These are phyloP conservation scores for Brachirus orientalis DNA, from an alignment of 2,113 vertebrate genomes.

Conservation along the genomic window DNA sequence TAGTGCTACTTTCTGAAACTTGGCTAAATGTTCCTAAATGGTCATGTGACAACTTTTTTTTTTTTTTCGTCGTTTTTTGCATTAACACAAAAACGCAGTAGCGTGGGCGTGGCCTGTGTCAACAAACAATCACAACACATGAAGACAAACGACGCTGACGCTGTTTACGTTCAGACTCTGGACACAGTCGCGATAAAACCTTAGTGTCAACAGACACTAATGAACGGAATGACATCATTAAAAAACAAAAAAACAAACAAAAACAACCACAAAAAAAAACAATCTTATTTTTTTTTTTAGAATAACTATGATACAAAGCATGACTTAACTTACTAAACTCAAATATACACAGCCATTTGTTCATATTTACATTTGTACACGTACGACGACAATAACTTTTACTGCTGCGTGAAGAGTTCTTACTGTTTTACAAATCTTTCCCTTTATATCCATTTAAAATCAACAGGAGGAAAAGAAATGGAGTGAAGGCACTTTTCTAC, in stretches of 20 bases:
- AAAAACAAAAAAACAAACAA: constrained; percentile 68
- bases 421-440: too few relatives aligned
- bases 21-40: too few relatives aligned
- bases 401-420: constrained; percentile 40
- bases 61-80: too few relatives aligned
- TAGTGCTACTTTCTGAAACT: too few relatives aligned
- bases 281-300: constrained; percentile 49
- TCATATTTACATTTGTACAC: constrained; percentile 98
- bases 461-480: constrained; percentile 53
- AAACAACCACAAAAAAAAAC: too few relatives aligned
- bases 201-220: constrained; percentile 70
- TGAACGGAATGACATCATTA: constrained; percentile 87
- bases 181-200: constrained; percentile 74
- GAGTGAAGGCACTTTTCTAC: constrained; percentile 91
- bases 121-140: constrained; percentile 61
- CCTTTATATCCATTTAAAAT: constrained; percentile 59
- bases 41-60: too few relatives aligned
- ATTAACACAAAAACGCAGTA: background rate
- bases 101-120: background rate
- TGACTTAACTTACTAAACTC: constrained; percentile 94
- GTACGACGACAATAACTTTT: constrained; percentile 84
- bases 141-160: constrained; percentile 69
- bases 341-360: constrained; percentile 97
- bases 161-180: constrained; percentile 32
- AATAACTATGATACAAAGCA: constrained; percentile 78